Evolutionary conservation across 2,888 invertebrate genomes (phyloP), one percentile per base, ranked within the genome.

Genomic region (Nycteola revayana): DNA sequence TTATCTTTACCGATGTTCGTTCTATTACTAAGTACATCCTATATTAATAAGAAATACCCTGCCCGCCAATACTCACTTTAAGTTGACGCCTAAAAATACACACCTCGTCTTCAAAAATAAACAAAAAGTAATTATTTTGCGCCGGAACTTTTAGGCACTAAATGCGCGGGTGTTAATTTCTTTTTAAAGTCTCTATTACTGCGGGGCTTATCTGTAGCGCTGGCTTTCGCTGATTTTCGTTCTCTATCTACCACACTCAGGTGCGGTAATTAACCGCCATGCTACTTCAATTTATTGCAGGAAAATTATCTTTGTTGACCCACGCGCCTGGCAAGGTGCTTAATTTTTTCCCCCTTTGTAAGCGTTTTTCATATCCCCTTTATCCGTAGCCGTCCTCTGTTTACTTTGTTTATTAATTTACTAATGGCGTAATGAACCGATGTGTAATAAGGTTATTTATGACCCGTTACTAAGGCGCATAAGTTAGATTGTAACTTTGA

Each of bases 271-370:
- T 82, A 81, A 73, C 75, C 69, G 59, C 50, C 41, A 51, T 43
- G 63, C 66, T 64, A 62, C 70, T 67, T 66, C 71, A 76, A 79
- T 78, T 82, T 80, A 80, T 76, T 69, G 70, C 75, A 58, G 66
- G 48, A 45, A 75, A 71, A 79, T 79, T 83, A 83, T 82, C 80
- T 80, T 67, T 82, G 82, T 82, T 82, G 77, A 75, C 75, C 75
- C 82, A 78, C 69, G 73, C 70, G 71, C 69, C 62, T 65, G 56
- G 39, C 52, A 58, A 66, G 64, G 65, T 64, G 63, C 68, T 72
- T 75, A 66, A 66, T 66, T 74, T 74, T 76, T 64, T 47, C 65
- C 45, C 55, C 62, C 63, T 68, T 63, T 69, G 65, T 64, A 64
- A 67, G 65, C 75, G 46, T 59, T 71, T 68, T 74, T 69, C 60